Percentiles rank a stretch among this genome's conserved stretches.
Conservation (phyloP, 1,140 invertebrate genomes). For the Dendrolimus punctatus region DNA sequence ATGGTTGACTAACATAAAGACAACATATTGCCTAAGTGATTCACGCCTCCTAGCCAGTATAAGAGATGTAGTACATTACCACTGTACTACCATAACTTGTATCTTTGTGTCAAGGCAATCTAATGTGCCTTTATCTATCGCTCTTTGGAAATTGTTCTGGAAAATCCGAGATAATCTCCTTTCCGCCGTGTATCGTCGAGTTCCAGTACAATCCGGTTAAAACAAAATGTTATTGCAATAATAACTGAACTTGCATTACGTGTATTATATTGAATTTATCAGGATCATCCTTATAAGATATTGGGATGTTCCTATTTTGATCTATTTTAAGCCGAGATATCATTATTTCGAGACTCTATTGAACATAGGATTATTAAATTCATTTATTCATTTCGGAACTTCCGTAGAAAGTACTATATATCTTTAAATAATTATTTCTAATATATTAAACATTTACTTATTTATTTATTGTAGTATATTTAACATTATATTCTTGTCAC, state of each 20-base stretch:
- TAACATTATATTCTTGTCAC: too few species aligned
- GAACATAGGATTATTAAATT: too few species aligned
- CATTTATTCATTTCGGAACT: too few species aligned
- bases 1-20: too few species aligned
- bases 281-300: conserved; percentile 10
- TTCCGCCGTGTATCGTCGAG: conserved; percentile 38
- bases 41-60: too few species aligned
- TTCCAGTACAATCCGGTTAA: conserved; percentile 48
- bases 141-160: conserved; percentile 44
- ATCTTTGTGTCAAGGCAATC: conserved; percentile 35
- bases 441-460: too few species aligned
- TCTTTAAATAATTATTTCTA: too few species aligned
- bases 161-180: conserved; percentile 62
- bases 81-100: conserved; percentile 30
- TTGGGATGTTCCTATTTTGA: conserved; percentile 2
- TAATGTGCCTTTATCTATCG: conserved; percentile 52
- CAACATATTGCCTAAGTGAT: too few species aligned
- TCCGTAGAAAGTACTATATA: too few species aligned
- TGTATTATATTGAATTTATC: conserved; percentile 8
- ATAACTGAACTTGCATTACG: conserved; percentile 40
- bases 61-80: conserved; percentile 6
- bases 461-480: too few species aligned
- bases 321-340: not conserved
- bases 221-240: conserved; percentile 54
- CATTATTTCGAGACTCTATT: too few species aligned